Base-by-base conservation (phyloP, 2,888 invertebrate species). In the Catotricha subobsoleta region DNA sequence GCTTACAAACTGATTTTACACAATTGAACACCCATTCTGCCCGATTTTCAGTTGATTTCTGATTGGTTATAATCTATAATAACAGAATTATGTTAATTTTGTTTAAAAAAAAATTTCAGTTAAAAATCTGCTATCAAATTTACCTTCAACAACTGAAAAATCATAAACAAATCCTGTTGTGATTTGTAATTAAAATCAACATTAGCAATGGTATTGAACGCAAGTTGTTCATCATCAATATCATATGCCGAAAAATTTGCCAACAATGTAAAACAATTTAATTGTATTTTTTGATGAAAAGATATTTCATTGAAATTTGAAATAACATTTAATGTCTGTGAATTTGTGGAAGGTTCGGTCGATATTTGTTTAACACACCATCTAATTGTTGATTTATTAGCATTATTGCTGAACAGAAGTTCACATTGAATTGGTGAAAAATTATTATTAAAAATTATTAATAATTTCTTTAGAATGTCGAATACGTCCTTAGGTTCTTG, bases 21-120 rank as follows among this genome's bases (percentile, higher is more conserved):
- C 51, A 51, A 1, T 45, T 45, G 12, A 53, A 51, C 41, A 58
- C 49, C 60, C 60, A 61, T 18, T 40, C 25, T 2, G 50, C 50
- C 9, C 13, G 2, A n/a, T 21, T 15, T 15, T 33, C 29, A 12
- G 23, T 1, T 15, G 33, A 16, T 19, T 25, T 13, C n/a, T 21
- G 29, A 9, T 29, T 40, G 18, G 35, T 21, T 8, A 31, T 27
- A 10, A 39, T 39, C 36, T 41, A 20, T 8, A 39, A 16, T 21
- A 33, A n/a, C 6, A 33, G 2, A 20, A 41, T 18, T 18, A 42
- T 25, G 5, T 25, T 7, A 25, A 9, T 7, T 7, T 25, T 25
- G 9, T 7, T 25, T 7, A n/a, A 23, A 19, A 2, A 2, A 31
- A 34, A 6, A 19, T 34, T 35, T 13, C 3, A 21, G 3, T 6